Base-by-base conservation (phyloP, 2,113 vertebrate species). In the Saimiri boliviensis region DNA sequence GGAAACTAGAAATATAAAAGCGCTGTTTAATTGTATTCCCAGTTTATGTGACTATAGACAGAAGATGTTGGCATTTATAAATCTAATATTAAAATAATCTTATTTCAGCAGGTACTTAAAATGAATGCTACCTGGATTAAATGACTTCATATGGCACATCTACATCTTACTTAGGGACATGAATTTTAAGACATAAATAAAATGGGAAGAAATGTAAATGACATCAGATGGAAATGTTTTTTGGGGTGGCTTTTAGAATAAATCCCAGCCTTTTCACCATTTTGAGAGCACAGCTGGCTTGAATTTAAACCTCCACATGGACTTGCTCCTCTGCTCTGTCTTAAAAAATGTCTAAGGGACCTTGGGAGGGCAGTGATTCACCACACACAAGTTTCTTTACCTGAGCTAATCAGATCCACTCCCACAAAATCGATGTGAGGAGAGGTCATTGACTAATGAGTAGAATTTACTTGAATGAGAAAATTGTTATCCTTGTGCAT, bases 81-180 rank as follows among this genome's bases (percentile, higher is more conserved):
- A 70, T 89, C 93, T 97, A 96, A 95, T 92, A 63, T 85, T 91
- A 95, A 93, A 97, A 92, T 91, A 80, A 97, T 98, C 93, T 97
- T 96, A 97, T 96, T 97, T 97, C 91, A 98, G 95, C 96, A 96
- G 94, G 92, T 97, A 73, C 89, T 97, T 97, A 97, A 96, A 98
- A 94, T 97, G 97, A 98, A 96, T 96, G 73, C 95, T 88, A 88
- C 96, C 71, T 96, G 93, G 90, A 35, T 97, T 96, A 96, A 95
- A 94, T 97, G 96, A 97, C 82, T 96, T 96, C 96, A 86, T 91
- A 40, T 77, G 97, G 92, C 89, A 97, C 95, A 91, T 94, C 93
- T 85, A 93, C 93, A 95, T 97, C 95, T 96, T 95, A 83, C 70
- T 93, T 96, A 97, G 92, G 97, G 95, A 92, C 89, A 58, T 93